Evolutionary conservation across 2,797 vertebrate species (phyloP).

Genomic region (Stomatorhinus walkeri): DNA sequence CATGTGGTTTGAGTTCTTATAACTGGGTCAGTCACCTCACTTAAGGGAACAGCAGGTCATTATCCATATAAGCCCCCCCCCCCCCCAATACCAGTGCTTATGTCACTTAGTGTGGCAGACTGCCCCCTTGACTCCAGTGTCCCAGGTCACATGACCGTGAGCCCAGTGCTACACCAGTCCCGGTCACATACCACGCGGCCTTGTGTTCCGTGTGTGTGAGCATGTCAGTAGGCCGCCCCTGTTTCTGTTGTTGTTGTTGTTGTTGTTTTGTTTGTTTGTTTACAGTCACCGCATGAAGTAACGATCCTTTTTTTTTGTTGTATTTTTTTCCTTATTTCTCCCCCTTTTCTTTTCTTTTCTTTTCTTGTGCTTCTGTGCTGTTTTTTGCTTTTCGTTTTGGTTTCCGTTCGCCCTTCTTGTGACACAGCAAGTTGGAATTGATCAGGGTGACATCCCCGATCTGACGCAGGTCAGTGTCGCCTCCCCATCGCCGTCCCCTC

Average conservation of each 20-base stretch:
- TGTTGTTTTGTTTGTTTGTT: constrained; percentile 40
- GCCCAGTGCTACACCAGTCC: constrained; percentile 15
- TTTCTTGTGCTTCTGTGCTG: constrained; percentile 31
- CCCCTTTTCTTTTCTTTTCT: constrained; percentile 21
- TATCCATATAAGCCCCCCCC: neutral
- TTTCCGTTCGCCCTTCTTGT: constrained; percentile 46
- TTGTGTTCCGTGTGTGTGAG: constrained; percentile 23
- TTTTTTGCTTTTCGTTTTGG: constrained; percentile 41
- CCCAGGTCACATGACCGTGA: neutral
- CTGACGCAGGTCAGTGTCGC: constrained; percentile 91
- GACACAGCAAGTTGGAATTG: constrained; percentile 96
- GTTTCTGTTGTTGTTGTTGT: constrained; percentile 27
- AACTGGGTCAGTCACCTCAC: neutral
- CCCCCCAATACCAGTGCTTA: neutral
- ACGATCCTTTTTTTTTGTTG: constrained; percentile 50
- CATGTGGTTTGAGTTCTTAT: neutral
- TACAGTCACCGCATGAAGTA: constrained; percentile 64
- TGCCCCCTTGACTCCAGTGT: neutral
- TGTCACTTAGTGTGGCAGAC: neutral
- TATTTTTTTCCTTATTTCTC: constrained; percentile 34
- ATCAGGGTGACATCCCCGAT: constrained; percentile 91
- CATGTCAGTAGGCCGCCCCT: constrained; percentile 38
- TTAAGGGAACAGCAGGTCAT: constrained; percentile 3
- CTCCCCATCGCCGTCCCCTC: constrained; percentile 33
- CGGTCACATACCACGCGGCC: neutral